phyloP scores from a whole-genome alignment of 2,888 invertebrate species.

The Seladonia tumulorum region DNA sequence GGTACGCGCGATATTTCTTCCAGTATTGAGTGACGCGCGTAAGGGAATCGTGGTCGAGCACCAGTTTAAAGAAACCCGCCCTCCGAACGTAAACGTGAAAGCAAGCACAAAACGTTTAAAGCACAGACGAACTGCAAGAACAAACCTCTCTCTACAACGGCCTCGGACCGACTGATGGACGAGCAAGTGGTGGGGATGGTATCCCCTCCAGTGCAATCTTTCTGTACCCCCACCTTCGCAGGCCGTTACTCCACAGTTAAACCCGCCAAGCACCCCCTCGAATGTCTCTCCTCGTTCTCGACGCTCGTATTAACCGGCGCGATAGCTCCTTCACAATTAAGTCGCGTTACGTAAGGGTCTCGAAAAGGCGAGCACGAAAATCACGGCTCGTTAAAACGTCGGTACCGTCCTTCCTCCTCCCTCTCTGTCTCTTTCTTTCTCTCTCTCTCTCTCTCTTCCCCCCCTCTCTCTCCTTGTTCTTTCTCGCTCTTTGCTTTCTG shows the following conservation, averaged over 20 bases:
- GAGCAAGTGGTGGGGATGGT: constrained; percentile 77
- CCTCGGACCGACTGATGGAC: constrained; percentile 81
- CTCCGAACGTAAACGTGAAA: constrained; percentile 31
- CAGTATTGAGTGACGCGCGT: constrained; percentile 9
- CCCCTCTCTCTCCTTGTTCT: background rate
- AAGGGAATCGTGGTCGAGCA: constrained; percentile 9
- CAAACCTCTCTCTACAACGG: constrained; percentile 72
- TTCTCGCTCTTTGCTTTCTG: constrained; percentile 49
- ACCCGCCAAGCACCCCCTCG: constrained; percentile 75
- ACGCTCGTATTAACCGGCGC: constrained; percentile 82
- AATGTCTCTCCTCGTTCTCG: constrained; percentile 71
- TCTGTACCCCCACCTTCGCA: constrained; percentile 49
- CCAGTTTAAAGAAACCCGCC: constrained; percentile 20
- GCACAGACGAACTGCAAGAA: constrained; percentile 35
- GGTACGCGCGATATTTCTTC: constrained; percentile 25
- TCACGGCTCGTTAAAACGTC: constrained; percentile 77
- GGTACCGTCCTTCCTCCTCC: constrained; percentile 46
- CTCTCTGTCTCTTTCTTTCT: background rate
- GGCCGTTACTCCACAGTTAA: constrained; percentile 70
- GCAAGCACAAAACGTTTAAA: constrained; percentile 34
- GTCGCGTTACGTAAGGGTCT: constrained; percentile 83
- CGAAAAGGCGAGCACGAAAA: constrained; percentile 80
- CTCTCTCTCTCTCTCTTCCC: background rate
- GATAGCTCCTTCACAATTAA: constrained; percentile 84
- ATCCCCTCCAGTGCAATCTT: constrained; percentile 61